Conservation (phyloP, 2,113 vertebrate genomes). For the Lepus americanus region DNA sequence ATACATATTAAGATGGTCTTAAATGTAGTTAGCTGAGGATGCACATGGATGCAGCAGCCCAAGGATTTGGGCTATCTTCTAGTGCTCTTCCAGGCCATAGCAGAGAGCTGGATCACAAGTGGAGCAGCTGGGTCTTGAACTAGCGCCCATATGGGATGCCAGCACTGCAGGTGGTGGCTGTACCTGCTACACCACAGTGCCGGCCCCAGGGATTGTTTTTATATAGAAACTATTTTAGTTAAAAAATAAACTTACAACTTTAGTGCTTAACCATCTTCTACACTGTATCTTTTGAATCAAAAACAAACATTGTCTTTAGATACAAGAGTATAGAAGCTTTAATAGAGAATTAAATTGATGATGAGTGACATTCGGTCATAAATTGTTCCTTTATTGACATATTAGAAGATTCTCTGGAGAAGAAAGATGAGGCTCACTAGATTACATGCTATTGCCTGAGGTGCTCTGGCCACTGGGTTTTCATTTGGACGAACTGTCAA, state of each 20-base stretch:
- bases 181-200: no score
- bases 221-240: not conserved
- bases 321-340: conserved; percentile 5
- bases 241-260: not conserved
- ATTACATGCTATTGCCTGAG: not conserved
- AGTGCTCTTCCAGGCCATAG: no score
- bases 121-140: no score
- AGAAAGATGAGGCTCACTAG: conserved; percentile 39
- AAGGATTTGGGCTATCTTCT: no score
- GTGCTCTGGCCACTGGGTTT: not conserved
- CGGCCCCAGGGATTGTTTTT: not conserved
- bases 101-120: no score
- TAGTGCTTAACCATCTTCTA: not conserved
- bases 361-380: not conserved
- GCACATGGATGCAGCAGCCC: no score
- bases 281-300: not conserved
- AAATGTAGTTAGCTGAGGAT: not conserved
- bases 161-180: no score
- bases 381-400: conserved; percentile 16
- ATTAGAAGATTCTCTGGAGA: conserved; percentile 41
- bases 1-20: conserved; percentile 28
- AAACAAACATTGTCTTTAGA: conserved; percentile 38
- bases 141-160: no score
- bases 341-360: conserved; percentile 39
- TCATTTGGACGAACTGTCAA: conserved; percentile 77